Percentiles rank a stretch among this genome's conserved stretches.
These are phyloP conservation scores for Agrilus mali DNA, from an alignment of 2,888 invertebrate genomes.

Conservation along the genomic window DNA sequence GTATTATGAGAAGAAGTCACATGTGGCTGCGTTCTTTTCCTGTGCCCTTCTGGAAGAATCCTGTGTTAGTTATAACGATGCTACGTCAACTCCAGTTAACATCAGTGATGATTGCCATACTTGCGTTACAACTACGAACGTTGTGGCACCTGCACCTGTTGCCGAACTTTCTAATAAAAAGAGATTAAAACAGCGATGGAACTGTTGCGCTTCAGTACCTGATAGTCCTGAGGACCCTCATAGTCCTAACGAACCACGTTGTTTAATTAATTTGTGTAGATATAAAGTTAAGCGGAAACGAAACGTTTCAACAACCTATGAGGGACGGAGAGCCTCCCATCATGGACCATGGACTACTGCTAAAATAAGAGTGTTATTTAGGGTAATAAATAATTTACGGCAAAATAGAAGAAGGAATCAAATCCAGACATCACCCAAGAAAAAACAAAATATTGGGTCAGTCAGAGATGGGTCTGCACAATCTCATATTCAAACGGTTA, in stretches of 20 bases:
- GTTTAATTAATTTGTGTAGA: constrained; percentile 30
- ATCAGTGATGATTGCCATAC: constrained; percentile 31
- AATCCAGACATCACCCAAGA: constrained; percentile 15
- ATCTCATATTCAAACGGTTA: constrained; percentile 40
- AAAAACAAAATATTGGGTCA: constrained; percentile 13
- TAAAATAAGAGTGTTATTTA: constrained; percentile 31
- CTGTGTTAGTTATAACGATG: constrained; percentile 29
- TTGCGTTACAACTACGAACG: constrained; percentile 19
- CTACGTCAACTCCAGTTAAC: constrained; percentile 35
- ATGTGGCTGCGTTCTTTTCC: constrained; percentile 28
- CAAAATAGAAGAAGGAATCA: constrained; percentile 12
- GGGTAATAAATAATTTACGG: constrained; percentile 25
- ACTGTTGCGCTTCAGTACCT: constrained; percentile 44
- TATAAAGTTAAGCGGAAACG: constrained; percentile 24
- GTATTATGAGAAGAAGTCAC: constrained; percentile 23
- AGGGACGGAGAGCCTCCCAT: too few species aligned
- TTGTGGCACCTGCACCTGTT: constrained; percentile 22
- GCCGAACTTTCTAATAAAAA: constrained; percentile 15
- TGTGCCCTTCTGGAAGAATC: constrained; percentile 42
- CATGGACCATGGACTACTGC: constrained; percentile 34
- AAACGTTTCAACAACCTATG: constrained; percentile 14
- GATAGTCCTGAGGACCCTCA: constrained; percentile 46
- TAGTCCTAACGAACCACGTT: constrained; percentile 32
- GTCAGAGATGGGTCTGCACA: constrained; percentile 17
- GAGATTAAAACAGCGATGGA: constrained; percentile 40